Percentiles rank a stretch among this genome's conserved stretches.
These are phyloP conservation scores for Deroplatys truncata DNA, from an alignment of 2,888 invertebrate species.

Conservation along the genomic window DNA sequence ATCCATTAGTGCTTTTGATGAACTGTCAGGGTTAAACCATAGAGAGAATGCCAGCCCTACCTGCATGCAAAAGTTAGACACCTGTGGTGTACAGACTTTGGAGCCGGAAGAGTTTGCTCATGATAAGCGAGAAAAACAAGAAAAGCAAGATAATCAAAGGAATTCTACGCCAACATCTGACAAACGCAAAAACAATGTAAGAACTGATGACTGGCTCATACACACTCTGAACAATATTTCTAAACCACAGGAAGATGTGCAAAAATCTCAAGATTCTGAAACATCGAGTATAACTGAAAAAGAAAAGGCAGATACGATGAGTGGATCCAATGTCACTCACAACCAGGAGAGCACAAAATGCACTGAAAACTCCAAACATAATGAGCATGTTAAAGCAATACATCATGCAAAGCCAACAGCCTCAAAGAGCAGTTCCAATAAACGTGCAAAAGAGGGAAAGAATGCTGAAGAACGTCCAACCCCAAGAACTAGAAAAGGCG, in stretches of 20 bases:
- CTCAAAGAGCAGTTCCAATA: background rate
- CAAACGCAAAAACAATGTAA: conserved; percentile 31
- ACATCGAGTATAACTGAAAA: too few relatives aligned
- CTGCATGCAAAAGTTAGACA: background rate
- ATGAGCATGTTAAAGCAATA: background rate
- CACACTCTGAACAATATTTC: conserved; percentile 37
- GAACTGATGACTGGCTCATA: conserved; percentile 42
- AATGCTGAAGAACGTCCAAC: background rate
- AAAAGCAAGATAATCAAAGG: background rate
- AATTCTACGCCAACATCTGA: background rate
- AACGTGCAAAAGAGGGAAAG: background rate
- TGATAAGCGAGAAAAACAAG: background rate
- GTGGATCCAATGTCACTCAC: background rate
- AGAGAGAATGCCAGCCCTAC: background rate
- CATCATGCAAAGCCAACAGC: background rate
- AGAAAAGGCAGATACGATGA: background rate
- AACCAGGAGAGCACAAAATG: background rate
- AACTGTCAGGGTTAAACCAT: background rate
- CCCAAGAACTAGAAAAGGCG: background rate
- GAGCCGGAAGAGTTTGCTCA: background rate
- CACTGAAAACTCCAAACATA: background rate
- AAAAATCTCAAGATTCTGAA: background rate
- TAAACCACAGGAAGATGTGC: background rate
- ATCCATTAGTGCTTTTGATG: background rate
- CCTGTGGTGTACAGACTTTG: background rate